Evolutionary conservation across 2,797 vertebrate genomes (phyloP).

Genomic region (Periparus ater): DNA sequence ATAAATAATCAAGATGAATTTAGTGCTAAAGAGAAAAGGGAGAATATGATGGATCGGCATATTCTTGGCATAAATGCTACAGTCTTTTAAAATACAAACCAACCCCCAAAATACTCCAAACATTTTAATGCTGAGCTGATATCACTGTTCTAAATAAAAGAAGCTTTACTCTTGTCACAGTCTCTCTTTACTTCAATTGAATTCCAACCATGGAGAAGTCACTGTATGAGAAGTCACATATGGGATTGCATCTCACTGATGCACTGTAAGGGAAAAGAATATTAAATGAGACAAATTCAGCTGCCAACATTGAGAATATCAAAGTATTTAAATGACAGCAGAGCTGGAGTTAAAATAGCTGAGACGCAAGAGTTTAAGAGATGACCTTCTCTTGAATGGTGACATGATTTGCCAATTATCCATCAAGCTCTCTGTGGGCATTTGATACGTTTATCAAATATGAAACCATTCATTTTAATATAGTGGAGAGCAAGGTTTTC

Average conservation of each 20-base stretch:
- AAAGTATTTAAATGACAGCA: slow-evolving; percentile 33
- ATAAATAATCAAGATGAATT: background rate
- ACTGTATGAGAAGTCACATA: background rate
- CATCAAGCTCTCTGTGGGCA: background rate
- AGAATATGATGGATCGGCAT: background rate
- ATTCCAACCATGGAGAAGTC: background rate
- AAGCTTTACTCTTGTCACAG: background rate
- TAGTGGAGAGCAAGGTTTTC: background rate
- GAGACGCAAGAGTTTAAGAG: background rate
- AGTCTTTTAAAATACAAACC: background rate
- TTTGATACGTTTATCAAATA: slow-evolving; percentile 6
- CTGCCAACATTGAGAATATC: slow-evolving; percentile 12
- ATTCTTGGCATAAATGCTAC: background rate
- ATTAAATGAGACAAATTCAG: slow-evolving; percentile 31
- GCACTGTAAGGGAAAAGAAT: background rate
- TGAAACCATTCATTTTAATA: slow-evolving; percentile 15
- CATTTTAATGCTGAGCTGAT: background rate
- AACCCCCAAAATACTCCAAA: background rate
- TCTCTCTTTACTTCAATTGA: background rate
- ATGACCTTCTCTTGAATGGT: slow-evolving; percentile 29
- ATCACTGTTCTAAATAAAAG: background rate
- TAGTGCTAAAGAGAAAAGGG: background rate
- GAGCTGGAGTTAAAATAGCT: slow-evolving; percentile 38
- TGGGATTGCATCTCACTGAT: slow-evolving; percentile 16
- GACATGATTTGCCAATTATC: slow-evolving; percentile 29